Conservation (phyloP, 2,888 invertebrate genomes). For the Lithophane socia region DNA sequence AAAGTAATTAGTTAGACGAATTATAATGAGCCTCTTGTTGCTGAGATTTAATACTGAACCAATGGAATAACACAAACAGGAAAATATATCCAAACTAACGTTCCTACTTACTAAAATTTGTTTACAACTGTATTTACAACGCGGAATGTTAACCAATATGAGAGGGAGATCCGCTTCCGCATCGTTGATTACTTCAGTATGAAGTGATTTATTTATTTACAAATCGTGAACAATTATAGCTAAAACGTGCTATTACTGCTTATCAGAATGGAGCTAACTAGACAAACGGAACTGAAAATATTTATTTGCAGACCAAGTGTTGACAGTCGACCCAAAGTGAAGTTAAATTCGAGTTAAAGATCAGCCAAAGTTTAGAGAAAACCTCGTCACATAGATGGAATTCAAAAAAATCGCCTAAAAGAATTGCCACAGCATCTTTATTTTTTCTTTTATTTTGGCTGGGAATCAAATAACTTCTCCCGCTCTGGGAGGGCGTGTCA, state of each 20-base stretch:
- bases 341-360: not conserved
- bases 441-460: too few species aligned
- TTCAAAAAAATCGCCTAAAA: not conserved
- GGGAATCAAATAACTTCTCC: too few species aligned
- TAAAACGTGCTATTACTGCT: conserved; percentile 14
- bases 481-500: too few species aligned
- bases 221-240: conserved; percentile 8
- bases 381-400: not conserved
- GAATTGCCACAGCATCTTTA: not conserved
- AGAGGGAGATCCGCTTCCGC: not conserved
- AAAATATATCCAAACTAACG: not conserved
- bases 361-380: not conserved
- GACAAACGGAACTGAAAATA: conserved; percentile 11
- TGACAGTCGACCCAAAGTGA: not conserved
- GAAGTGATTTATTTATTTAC: conserved; percentile 21
- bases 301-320: not conserved
- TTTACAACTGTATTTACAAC: conserved; percentile 1
- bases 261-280: conserved; percentile 1
- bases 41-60: conserved; percentile 1
- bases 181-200: not conserved
- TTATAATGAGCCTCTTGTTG: conserved; percentile 11
- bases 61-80: not conserved
- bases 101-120: not conserved
- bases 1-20: conserved; percentile 35
- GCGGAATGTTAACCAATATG: not conserved